Percentiles rank a stretch among this genome's conserved stretches.
phyloP scores from a whole-genome alignment of 2,797 vertebrate species.

The Spatula versicolor region DNA sequence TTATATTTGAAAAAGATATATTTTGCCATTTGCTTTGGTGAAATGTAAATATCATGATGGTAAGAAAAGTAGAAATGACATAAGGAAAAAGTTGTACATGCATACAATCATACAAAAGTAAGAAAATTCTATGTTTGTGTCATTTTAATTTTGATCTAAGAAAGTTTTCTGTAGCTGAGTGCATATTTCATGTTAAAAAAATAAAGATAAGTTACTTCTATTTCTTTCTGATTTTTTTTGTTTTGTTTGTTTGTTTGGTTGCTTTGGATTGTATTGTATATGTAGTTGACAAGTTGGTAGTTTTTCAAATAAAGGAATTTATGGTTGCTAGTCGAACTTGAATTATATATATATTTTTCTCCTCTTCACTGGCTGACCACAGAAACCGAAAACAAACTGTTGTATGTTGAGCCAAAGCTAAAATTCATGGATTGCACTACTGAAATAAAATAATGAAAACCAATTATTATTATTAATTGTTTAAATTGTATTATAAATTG shows the following conservation, averaged over 20 bases:
- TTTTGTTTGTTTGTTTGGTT: background rate
- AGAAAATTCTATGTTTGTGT: background rate
- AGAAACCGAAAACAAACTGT: background rate
- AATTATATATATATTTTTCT: background rate
- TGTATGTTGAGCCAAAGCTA: background rate
- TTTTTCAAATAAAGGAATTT: background rate
- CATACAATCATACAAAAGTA: background rate
- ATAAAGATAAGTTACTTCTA: background rate
- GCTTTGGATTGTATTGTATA: background rate
- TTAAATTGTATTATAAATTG: background rate
- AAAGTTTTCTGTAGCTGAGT: background rate
- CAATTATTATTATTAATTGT: background rate
- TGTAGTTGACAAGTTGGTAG: background rate
- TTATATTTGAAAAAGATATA: background rate
- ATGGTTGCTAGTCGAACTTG: background rate
- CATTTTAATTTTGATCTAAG: background rate
- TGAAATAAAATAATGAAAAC: background rate
- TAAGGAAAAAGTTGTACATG: background rate
- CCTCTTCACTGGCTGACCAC: background rate
- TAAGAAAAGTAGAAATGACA: background rate
- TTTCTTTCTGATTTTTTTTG: background rate
- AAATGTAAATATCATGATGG: slow-evolving; percentile 3
- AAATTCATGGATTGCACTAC: background rate
- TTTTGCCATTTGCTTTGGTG: background rate
- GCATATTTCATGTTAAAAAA: background rate